Evolutionary conservation across 2,113 vertebrate genomes (phyloP).

Genomic region (Uria lomvia): DNA sequence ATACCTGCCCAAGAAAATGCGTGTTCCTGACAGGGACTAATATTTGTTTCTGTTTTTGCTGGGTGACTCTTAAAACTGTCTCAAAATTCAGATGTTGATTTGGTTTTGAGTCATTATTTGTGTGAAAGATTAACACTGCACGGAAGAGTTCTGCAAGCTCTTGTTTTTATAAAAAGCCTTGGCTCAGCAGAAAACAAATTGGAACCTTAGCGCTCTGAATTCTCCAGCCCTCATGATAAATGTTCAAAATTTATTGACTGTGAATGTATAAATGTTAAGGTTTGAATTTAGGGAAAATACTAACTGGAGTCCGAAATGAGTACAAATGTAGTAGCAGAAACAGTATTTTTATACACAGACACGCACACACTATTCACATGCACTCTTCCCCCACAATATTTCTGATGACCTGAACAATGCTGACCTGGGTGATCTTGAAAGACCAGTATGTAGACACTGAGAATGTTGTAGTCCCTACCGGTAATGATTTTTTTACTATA

Average conservation of each 20-base stretch:
- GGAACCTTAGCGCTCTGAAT: not conserved
- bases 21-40: not conserved
- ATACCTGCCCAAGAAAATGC: not conserved
- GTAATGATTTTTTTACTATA: not conserved
- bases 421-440: not conserved
- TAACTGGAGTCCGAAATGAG: not conserved
- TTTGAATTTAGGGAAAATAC: not conserved
- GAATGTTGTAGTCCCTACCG: not conserved
- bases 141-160: not conserved
- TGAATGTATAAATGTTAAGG: not conserved
- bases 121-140: not conserved
- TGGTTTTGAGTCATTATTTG: not conserved
- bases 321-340: not conserved
- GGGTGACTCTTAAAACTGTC: not conserved
- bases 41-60: not conserved
- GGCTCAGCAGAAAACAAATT: constrained; percentile 19
- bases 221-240: not conserved
- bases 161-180: constrained; percentile 1
- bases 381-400: not conserved
- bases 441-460: not conserved
- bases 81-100: not conserved
- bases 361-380: too few relatives aligned
- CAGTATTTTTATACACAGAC: not conserved
- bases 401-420: not conserved
- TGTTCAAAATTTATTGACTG: constrained; percentile 1